These are phyloP conservation scores for Pyrocephalus nanus DNA, from an alignment of 2,797 vertebrate genomes.

Conservation along the genomic window DNA sequence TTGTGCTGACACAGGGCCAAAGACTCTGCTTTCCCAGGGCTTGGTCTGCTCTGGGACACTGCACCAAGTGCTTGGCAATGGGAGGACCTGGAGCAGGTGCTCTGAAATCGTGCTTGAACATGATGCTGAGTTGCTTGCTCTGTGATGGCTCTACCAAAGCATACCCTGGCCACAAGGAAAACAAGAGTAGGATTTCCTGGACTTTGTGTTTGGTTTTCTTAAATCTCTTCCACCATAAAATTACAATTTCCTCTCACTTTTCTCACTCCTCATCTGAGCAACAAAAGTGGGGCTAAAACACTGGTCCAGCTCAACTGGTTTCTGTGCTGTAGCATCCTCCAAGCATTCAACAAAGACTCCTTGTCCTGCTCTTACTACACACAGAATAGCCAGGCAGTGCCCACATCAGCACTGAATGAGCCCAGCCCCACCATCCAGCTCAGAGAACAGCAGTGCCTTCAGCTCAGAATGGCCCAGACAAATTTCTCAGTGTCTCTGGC, in stretches of 20 bases:
- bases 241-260: not conserved
- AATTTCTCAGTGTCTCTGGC: not conserved
- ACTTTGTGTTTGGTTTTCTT: not conserved
- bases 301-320: not conserved
- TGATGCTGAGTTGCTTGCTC: not conserved
- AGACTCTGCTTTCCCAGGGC: not conserved
- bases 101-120: not conserved
- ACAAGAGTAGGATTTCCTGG: not conserved
- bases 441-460: not conserved
- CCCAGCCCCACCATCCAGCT: not conserved
- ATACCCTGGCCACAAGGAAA: not conserved
- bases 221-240: not conserved
- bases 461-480: not conserved
- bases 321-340: not conserved
- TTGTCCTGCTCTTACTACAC: not conserved
- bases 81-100: not conserved
- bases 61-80: not conserved
- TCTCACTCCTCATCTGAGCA: not conserved
- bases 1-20: not conserved
- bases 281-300: not conserved
- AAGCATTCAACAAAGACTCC: not conserved
- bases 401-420: not conserved
- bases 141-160: not conserved
- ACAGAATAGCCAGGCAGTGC: not conserved
- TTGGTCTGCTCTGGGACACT: accelerated